Base-by-base conservation (phyloP, 1,140 invertebrate genomes). In the Samia ricini region DNA sequence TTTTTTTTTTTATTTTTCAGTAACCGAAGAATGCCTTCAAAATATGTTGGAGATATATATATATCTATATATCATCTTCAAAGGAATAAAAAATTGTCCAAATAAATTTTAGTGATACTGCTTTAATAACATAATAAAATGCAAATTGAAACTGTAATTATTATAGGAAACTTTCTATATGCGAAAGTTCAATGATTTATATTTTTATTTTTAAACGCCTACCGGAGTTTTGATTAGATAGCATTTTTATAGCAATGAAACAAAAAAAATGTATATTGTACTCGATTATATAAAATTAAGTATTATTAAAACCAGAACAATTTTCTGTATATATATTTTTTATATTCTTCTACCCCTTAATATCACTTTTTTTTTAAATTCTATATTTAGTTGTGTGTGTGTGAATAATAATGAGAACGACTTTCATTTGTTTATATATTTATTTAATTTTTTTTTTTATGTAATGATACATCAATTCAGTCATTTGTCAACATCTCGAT, bases 91-190 rank as follows among this genome's bases (percentile, higher is more conserved):
- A n/a, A 81, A 76, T 85, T 86, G 86, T 89, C 87, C 87, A 89
- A 86, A 81, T 81, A 84, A 84, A 73, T 85, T 85, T 77, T 89
- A 89, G 85, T 89, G 87, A 87, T 89, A 89, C 81, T 85, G 87
- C 87, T 89, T 89, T 89, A 89, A 89, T 89, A 89, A 84, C 83
- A 86, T 89, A 74, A 89, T 88, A 89, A 88, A 87, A 81, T 77
- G 84, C 81, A 74, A 85, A 79, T 85, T 83, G n/a, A n/a, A 82
- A 86, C 77, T 87, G 19, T 83, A 77, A 42, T 42, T n/a, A 85
- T 76, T 82, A 88, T 88, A 89, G 87, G 76, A 88, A 81, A 83
- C 85, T 89, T 89, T 89, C 87, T 89, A 88, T 89, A 87, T 83
- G 85, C 79, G 80, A 85, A 85, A 81, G 76, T 74, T 87, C 71